These are phyloP conservation scores for Lasioglossum zephyrum DNA, from an alignment of 2,888 invertebrate genomes.

Conservation along the genomic window DNA sequence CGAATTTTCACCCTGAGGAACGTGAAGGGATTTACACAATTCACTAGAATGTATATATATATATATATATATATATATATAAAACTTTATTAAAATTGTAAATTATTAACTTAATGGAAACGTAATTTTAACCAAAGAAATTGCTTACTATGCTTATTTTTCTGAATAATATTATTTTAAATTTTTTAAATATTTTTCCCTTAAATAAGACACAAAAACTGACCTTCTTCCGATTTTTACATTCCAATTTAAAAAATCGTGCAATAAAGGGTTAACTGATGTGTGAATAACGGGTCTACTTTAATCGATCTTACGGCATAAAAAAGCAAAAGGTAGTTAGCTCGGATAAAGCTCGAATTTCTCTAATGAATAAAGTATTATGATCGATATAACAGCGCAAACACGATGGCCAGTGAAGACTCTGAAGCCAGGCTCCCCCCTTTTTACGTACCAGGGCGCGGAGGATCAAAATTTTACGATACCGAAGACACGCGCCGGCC, in stretches of 20 bases:
- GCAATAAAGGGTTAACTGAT: neutral
- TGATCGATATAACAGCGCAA: conserved; percentile 53
- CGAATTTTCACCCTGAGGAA: neutral
- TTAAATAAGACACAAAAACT: too few species aligned
- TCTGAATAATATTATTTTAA: too few species aligned
- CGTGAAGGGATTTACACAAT: neutral
- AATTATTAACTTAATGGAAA: neutral
- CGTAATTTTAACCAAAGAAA: neutral
- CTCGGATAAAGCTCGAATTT: neutral
- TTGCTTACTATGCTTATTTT: neutral
- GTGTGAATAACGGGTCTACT: neutral
- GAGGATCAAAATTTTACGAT: conserved; percentile 82
- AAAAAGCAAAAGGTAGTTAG: neutral
- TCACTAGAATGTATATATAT: neutral
- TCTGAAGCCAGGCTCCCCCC: conserved; percentile 80
- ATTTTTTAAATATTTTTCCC: too few species aligned
- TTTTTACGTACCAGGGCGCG: conserved; percentile 81
- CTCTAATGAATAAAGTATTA: conserved; percentile 22
- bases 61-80: too few species aligned
- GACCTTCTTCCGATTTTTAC: too few species aligned
- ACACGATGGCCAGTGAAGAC: conserved; percentile 81
- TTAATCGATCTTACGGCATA: neutral
- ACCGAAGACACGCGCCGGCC: conserved; percentile 78
- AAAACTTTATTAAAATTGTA: neutral
- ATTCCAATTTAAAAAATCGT: too few species aligned